Conservation (phyloP, 2,113 vertebrate species). For the Peromyscus leucopus region DNA sequence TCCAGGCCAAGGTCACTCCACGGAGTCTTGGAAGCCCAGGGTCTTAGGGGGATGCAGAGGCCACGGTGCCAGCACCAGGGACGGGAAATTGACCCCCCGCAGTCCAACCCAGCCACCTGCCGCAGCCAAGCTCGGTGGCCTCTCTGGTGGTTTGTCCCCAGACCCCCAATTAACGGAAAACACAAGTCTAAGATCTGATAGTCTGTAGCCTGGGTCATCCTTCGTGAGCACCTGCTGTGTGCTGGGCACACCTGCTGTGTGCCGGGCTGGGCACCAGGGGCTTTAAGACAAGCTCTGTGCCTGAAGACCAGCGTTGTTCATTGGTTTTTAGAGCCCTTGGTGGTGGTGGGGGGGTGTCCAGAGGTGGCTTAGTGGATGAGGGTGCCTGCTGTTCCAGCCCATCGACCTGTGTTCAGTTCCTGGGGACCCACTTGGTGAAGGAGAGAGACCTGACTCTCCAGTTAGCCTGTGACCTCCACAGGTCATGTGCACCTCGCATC, state of each 20-base stretch:
- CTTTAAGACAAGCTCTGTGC: neutral
- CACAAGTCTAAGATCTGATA: conserved; percentile 87
- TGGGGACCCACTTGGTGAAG: neutral
- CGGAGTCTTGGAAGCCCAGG: neutral
- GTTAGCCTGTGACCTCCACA: neutral
- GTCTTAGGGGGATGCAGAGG: neutral
- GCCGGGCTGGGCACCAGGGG: neutral
- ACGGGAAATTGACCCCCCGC: no score
- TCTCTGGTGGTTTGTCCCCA: conserved; percentile 60
- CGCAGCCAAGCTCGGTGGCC: neutral
- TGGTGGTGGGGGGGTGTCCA: no score
- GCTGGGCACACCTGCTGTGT: neutral
- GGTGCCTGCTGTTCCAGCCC: neutral
- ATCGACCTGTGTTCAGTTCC: neutral
- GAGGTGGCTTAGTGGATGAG: neutral
- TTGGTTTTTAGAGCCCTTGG: neutral
- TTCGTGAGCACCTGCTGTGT: neutral
- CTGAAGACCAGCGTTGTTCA: neutral
- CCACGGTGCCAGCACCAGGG: no score
- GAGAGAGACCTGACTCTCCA: neutral
- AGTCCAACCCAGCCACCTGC: neutral
- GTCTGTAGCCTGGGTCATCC: accelerated
- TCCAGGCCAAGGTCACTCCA: neutral
- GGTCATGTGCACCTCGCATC: no score
- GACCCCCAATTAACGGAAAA: conserved; percentile 87